phyloP scores from a whole-genome alignment of 2,797 vertebrate genomes.

The Scolopax rusticola region DNA sequence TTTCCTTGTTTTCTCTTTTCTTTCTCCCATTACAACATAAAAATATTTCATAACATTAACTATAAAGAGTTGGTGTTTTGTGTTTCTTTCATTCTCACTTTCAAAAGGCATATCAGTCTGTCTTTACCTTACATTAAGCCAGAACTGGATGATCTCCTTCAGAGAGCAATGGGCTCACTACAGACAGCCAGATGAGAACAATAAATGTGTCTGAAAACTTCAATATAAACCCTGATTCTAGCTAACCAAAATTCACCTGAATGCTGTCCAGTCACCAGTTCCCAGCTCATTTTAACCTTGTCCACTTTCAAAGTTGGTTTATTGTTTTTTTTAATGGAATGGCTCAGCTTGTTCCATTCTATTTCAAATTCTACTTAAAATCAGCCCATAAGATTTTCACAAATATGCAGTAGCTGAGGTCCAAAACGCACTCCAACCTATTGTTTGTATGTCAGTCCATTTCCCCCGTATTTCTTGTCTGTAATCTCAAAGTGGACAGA shows the following conservation, averaged over 20 bases:
- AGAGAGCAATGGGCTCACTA: background rate
- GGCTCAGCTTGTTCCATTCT: background rate
- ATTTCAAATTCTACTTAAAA: background rate
- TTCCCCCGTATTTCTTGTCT: background rate
- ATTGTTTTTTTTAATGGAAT: background rate
- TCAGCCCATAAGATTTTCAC: background rate
- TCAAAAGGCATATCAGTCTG: background rate
- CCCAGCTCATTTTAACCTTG: background rate
- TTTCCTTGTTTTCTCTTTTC: background rate
- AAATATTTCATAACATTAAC: background rate
- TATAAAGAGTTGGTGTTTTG: background rate
- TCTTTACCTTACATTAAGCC: background rate
- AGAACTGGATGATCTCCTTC: background rate
- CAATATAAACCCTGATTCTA: background rate
- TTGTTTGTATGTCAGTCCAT: background rate
- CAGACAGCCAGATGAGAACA: background rate
- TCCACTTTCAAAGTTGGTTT: background rate
- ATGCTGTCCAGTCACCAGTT: background rate
- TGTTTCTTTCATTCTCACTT: background rate
- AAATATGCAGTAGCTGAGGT: background rate
- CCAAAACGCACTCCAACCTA: background rate
- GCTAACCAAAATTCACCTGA: background rate
- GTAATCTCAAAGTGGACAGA: background rate
- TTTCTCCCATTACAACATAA: background rate
- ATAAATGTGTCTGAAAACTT: background rate